Percentiles rank a stretch among this genome's conserved stretches.
phyloP scores from a whole-genome alignment of 2,797 vertebrate genomes.

The Macrochelys suwanniensis region DNA sequence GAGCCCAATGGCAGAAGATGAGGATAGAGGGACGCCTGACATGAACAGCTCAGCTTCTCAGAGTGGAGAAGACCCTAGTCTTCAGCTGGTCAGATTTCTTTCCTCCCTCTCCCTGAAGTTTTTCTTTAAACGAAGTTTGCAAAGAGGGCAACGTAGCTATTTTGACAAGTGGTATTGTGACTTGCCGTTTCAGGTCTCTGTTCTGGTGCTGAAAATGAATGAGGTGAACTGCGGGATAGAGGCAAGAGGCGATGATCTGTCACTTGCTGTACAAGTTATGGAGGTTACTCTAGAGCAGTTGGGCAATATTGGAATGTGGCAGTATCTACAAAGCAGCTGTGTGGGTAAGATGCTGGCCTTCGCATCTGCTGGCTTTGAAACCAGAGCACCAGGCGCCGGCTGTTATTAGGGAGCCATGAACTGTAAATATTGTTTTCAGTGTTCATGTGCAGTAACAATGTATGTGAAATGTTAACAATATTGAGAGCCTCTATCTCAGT shows the following conservation, averaged over 20 bases:
- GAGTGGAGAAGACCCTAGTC: conserved; percentile 86
- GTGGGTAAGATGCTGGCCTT: conserved; percentile 65
- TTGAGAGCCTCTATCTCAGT: background rate
- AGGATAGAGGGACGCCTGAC: conserved; percentile 85
- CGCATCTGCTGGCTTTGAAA: background rate
- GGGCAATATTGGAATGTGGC: conserved; percentile 87
- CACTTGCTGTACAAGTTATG: conserved; percentile 86
- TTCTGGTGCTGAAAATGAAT: conserved; percentile 87
- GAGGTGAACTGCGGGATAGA: conserved; percentile 87
- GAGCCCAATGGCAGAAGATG: conserved; percentile 82
- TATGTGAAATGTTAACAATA: background rate
- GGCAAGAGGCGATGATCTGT: conserved; percentile 86
- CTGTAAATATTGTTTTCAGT: background rate
- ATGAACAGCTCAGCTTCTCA: conserved; percentile 91
- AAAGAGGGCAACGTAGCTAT: rapidly evolving
- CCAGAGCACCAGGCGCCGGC: background rate
- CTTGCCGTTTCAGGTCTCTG: conserved; percentile 86
- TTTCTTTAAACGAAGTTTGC: background rate
- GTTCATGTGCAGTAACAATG: background rate
- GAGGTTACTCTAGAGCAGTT: conserved; percentile 86
- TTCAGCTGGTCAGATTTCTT: conserved; percentile 85
- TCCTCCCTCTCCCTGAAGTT: background rate
- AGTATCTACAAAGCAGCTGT: conserved; percentile 82
- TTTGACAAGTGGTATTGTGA: background rate
- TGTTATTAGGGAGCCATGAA: background rate